phyloP scores from a whole-genome alignment of 2,888 invertebrate genomes.

The Acronicta leporina region DNA sequence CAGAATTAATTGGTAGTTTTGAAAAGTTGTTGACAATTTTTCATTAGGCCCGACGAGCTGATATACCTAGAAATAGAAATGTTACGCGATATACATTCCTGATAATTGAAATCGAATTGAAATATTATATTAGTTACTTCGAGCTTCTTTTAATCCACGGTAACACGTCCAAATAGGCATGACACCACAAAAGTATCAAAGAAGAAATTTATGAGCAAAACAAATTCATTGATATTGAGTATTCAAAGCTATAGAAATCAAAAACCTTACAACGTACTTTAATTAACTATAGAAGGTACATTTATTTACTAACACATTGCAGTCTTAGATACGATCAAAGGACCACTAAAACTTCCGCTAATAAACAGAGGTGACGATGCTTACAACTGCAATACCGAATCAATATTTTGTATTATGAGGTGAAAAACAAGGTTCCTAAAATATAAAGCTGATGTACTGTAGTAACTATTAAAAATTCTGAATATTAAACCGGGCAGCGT shows the following conservation, averaged over 20 bases:
- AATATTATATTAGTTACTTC: too few relatives aligned
- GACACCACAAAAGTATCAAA: too few relatives aligned
- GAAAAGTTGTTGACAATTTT: constrained; percentile 43
- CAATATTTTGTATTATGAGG: not conserved
- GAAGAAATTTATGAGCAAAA: too few relatives aligned
- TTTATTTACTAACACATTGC: too few relatives aligned
- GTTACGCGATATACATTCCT: too few relatives aligned
- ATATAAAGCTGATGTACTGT: not conserved
- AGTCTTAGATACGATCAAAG: not conserved
- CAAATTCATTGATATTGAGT: too few relatives aligned
- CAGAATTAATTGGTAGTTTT: constrained; percentile 22
- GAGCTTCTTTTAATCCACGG: too few relatives aligned
- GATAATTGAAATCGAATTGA: too few relatives aligned
- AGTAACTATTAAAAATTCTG: constrained; percentile 17
- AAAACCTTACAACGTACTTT: too few relatives aligned
- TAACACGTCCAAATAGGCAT: too few relatives aligned
- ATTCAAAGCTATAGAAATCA: too few relatives aligned
- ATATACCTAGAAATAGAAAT: not conserved
- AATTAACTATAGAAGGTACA: too few relatives aligned
- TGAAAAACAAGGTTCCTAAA: not conserved
- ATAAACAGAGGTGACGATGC: not conserved
- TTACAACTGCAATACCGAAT: not conserved
- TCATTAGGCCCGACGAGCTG: constrained; percentile 10
- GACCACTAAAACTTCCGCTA: not conserved
- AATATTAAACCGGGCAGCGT: constrained; percentile 32